phyloP scores from a whole-genome alignment of 2,797 vertebrate species.

The Muraenolepis orangiensis region DNA sequence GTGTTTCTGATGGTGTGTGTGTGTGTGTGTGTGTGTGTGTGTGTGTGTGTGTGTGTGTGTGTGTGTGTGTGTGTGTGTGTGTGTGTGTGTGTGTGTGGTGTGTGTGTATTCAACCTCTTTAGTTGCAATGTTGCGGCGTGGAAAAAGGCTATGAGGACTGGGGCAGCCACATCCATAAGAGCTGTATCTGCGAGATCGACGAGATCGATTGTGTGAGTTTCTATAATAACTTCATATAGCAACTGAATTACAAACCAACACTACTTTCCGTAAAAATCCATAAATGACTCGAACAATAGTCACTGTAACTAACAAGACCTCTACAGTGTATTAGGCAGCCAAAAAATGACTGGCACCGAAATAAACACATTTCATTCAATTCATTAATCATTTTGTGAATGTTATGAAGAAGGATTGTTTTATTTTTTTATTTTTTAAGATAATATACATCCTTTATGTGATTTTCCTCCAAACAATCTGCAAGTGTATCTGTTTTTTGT shows the following conservation, averaged over 20 bases:
- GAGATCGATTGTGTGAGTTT: constrained; percentile 49
- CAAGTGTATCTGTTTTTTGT: neutral
- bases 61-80: no score
- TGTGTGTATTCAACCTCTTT: neutral
- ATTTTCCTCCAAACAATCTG: neutral
- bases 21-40: neutral
- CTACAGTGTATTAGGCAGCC: no score
- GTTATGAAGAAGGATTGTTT: neutral
- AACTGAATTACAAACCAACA: no score
- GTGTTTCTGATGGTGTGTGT: neutral
- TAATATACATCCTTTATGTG: neutral
- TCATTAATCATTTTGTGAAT: neutral
- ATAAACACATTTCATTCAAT: no score
- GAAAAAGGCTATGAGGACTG: constrained; percentile 50
- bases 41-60: neutral
- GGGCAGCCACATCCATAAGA: constrained; percentile 43
- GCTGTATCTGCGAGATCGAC: constrained; percentile 47
- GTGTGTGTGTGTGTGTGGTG: no score
- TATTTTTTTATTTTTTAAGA: neutral
- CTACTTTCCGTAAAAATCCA: no score
- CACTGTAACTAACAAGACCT: neutral
- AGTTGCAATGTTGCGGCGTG: constrained; percentile 59
- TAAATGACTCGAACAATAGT: neutral
- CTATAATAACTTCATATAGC: no score
- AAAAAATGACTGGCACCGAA: no score